phyloP scores from a whole-genome alignment of 2,797 vertebrate species.

The Neosilurus mollespiculum region DNA sequence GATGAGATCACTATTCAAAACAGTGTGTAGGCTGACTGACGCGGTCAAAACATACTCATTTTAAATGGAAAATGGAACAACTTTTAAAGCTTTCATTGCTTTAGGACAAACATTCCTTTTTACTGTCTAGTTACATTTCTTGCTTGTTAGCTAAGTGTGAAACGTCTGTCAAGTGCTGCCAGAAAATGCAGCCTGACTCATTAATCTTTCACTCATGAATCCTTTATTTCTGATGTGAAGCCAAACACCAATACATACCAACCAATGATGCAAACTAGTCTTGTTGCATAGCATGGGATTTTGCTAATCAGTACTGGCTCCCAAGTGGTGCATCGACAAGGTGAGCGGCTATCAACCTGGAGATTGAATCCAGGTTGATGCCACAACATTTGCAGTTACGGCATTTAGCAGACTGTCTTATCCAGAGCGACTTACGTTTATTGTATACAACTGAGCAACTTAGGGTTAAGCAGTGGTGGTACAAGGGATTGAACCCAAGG shows the following conservation, averaged over 20 bases:
- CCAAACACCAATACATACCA: not conserved
- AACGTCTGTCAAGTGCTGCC: conserved; percentile 13
- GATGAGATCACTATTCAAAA: conserved; percentile 13
- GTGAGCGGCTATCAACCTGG: too few species aligned
- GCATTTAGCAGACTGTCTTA: too few species aligned
- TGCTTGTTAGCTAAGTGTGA: conserved; percentile 7
- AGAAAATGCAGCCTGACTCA: conserved; percentile 15
- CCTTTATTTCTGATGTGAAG: not conserved
- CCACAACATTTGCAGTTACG: too few species aligned
- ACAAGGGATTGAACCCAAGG: too few species aligned
- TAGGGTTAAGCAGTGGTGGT: too few species aligned
- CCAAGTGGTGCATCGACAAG: too few species aligned
- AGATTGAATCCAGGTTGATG: too few species aligned
- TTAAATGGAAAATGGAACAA: not conserved
- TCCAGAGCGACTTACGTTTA: too few species aligned
- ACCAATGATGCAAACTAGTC: not conserved
- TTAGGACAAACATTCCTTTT: not conserved
- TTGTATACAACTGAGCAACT: too few species aligned
- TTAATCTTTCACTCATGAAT: conserved; percentile 3
- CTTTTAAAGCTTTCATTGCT: not conserved
- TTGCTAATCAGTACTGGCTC: not conserved
- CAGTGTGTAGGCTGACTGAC: not conserved
- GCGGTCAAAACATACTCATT: conserved; percentile 1
- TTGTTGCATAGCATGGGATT: not conserved
- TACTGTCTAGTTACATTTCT: conserved; percentile 2